Evolutionary conservation across 2,113 vertebrate species (phyloP), one percentile per base, ranked within the genome.

Genomic region (Malurus alboscapulatus): DNA sequence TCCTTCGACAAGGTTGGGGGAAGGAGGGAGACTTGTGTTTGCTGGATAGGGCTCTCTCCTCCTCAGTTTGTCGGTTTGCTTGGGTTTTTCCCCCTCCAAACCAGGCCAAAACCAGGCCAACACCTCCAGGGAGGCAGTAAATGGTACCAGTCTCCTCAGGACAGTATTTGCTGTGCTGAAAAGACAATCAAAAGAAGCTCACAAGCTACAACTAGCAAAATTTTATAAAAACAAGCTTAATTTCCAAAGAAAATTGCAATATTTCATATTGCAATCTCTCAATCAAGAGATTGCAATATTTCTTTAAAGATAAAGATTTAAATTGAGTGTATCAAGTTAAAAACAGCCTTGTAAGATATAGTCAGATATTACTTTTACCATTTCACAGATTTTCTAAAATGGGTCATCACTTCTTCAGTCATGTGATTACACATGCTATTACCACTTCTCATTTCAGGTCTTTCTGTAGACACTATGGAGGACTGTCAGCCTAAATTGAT

Each of bases 401-500:
- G 17, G 34, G 27, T 38, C 19, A 83, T 88, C 2, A 54, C 91
- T 92, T 86, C 44, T 75, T 83, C 57, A 78, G 40, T 79, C 80
- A 77, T 50, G 4, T 69, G 68, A 78, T 68, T 69, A 95, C 15
- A 93, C 44, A 78, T 20, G 48, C 22, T 50, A 26, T 77, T 90
- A 92, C 61, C 66, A 84, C 53, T 92, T 96, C 78, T 25, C 48
- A 92, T 95, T 93, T 91, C 22, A 45, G 20, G 42, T 92, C 80
- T 59, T 83, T 65, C 87, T 62, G 53, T 68, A 76, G 90, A 72
- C 73, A 47, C 27, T 20, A 92, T 17, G 96, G 81, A 91, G 63
- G 27, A 66, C 38, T 53, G 76, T 77, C 93, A 91, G 65, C 87
- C 24, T 79, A 68, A 95, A 95, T 1, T 92, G 90, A 91, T 65